phyloP scores from a whole-genome alignment of 2,888 invertebrate species.

The Dichetophora obliterata region DNA sequence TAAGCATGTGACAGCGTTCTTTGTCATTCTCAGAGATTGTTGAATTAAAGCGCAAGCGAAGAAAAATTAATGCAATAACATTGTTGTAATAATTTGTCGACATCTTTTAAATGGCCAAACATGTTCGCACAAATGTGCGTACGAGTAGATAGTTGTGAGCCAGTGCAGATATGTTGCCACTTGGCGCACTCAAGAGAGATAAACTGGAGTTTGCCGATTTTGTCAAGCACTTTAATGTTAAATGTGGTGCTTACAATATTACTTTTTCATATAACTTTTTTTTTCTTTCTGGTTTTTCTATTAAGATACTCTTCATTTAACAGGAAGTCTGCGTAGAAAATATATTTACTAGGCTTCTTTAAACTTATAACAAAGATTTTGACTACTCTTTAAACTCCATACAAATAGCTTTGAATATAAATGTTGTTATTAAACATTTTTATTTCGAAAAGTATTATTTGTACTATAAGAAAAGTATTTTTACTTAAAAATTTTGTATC shows the following conservation, averaged over 20 bases:
- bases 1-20: conserved; percentile 14
- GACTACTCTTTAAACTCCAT: too few relatives aligned
- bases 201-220: neutral
- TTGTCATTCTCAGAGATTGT: neutral
- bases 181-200: neutral
- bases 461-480: too few relatives aligned
- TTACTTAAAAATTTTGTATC: too few relatives aligned
- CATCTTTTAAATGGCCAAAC: conserved; percentile 17
- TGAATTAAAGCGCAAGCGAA: neutral
- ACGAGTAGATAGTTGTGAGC: neutral
- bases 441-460: too few relatives aligned
- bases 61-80: conserved; percentile 28
- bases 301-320: neutral
- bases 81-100: conserved; percentile 40
- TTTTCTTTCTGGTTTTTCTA: neutral
- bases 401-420: too few relatives aligned
- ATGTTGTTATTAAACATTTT: too few relatives aligned
- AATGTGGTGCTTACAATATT: neutral
- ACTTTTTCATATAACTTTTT: neutral
- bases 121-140: conserved; percentile 4
- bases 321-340: too few relatives aligned
- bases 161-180: neutral
- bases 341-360: too few relatives aligned
- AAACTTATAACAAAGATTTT: too few relatives aligned
- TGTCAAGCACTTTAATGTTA: neutral